A percentile compares a stretch with the other conserved stretches of the same genome.
Evolutionary conservation across 2,113 vertebrate genomes (phyloP).

Genomic region (Scortum barcoo): DNA sequence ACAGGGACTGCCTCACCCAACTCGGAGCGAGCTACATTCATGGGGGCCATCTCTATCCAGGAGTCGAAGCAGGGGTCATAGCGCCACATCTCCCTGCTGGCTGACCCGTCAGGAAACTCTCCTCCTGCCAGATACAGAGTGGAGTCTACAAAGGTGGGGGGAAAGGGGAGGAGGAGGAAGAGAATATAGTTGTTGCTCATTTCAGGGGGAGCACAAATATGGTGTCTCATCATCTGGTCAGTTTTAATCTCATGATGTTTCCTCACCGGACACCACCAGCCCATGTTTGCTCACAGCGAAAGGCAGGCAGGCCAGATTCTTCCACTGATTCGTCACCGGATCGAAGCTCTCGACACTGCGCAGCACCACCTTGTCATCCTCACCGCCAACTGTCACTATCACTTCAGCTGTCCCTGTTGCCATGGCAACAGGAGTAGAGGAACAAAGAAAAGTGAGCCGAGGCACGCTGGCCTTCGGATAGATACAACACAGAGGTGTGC

Average conservation of each 20-base stretch:
- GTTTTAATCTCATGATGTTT: neutral
- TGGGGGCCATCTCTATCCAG: constrained; percentile 88
- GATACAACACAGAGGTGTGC: neutral
- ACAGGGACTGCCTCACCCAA: constrained; percentile 72
- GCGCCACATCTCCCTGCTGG: constrained; percentile 89
- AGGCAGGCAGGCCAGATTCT: constrained; percentile 86
- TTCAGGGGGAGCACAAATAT: neutral
- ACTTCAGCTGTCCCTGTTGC: constrained; percentile 84
- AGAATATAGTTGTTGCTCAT: neutral
- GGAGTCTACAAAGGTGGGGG: constrained; percentile 71
- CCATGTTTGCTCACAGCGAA: constrained; percentile 89
- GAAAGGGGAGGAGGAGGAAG: neutral
- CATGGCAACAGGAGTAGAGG: constrained; percentile 47
- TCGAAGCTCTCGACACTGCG: constrained; percentile 88
- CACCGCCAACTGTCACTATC: constrained; percentile 87
- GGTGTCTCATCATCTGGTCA: neutral
- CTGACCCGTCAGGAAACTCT: constrained; percentile 87
- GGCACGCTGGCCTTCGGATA: constrained; percentile 3
- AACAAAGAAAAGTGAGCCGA: constrained; percentile 24
- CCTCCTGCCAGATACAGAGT: constrained; percentile 86
- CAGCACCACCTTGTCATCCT: constrained; percentile 88
- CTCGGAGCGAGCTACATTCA: constrained; percentile 87
- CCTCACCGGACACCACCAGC: constrained; percentile 86
- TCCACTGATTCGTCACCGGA: constrained; percentile 84
- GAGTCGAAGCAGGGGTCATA: constrained; percentile 87